phyloP scores from a whole-genome alignment of 2,888 invertebrate species.

The Nomada fabriciana region DNA sequence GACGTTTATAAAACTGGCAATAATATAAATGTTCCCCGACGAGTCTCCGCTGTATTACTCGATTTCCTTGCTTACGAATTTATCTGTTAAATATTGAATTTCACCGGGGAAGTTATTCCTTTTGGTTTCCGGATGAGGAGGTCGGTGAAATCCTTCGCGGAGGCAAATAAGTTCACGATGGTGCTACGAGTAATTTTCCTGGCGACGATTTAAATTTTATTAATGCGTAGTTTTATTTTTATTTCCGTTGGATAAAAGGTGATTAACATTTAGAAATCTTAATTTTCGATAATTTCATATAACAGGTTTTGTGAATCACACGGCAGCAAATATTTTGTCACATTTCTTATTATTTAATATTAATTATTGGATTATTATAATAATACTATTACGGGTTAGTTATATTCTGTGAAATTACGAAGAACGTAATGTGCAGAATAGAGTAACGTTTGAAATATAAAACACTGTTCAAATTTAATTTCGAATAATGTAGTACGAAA shows the following conservation, averaged over 20 bases:
- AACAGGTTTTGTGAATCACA: too few species aligned
- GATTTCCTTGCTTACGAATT: slow-evolving; percentile 39
- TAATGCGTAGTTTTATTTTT: not conserved
- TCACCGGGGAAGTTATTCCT: slow-evolving; percentile 42
- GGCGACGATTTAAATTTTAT: not conserved
- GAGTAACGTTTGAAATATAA: too few species aligned
- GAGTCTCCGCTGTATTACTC: slow-evolving; percentile 12
- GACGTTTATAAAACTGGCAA: slow-evolving; percentile 10
- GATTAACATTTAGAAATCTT: too few species aligned
- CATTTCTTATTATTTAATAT: too few species aligned
- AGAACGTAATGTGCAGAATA: too few species aligned
- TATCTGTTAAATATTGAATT: slow-evolving; percentile 45
- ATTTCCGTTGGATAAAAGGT: not conserved
- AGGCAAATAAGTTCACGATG: slow-evolving; percentile 1
- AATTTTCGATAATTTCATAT: too few species aligned
- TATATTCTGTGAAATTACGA: too few species aligned
- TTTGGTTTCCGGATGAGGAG: slow-evolving; percentile 16
- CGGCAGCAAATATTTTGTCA: too few species aligned
- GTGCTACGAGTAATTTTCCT: not conserved
- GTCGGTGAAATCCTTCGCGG: not conserved
- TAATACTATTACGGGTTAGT: too few species aligned
- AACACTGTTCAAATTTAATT: too few species aligned
- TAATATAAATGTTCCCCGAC: slow-evolving; percentile 30
- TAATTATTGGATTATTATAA: too few species aligned
- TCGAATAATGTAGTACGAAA: too few species aligned